Conservation (phyloP, 92 coral and sea anemone species). For the Porites evermanni region DNA sequence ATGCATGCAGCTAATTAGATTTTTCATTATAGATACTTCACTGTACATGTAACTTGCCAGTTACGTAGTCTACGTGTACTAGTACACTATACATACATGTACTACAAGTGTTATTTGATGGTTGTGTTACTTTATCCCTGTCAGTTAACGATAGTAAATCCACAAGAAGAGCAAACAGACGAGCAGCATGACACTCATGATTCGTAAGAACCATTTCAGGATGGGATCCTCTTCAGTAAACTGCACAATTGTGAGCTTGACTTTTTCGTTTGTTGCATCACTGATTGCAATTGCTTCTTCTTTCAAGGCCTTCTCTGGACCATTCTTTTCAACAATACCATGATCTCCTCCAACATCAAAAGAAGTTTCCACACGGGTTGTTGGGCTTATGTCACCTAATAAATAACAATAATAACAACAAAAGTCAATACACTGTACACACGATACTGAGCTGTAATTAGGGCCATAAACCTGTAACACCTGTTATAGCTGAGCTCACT, state of each 20-base stretch:
- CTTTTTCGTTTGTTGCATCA: conserved; percentile 43
- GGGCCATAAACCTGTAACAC: too few relatives aligned
- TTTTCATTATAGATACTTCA: too few relatives aligned
- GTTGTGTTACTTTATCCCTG: neutral
- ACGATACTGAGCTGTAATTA: too few relatives aligned
- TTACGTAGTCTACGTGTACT: too few relatives aligned
- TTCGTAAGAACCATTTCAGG: conserved; percentile 73
- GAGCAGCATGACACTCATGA: conserved; percentile 67
- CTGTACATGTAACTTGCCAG: too few relatives aligned
- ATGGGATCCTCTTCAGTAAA: conserved; percentile 73
- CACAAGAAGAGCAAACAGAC: conserved; percentile 75
- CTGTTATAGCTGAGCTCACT: too few relatives aligned
- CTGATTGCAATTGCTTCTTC: conserved; percentile 2
- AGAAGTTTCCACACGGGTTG: conserved; percentile 39
- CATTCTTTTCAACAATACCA: neutral
- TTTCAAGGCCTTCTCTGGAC: neutral
- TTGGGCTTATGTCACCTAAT: conserved; percentile 14
- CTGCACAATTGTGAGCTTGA: conserved; percentile 63
- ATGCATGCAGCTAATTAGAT: too few relatives aligned
- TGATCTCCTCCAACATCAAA: conserved; percentile 9
- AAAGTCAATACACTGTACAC: neutral
- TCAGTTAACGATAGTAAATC: conserved; percentile 38
- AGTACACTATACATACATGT: neutral
- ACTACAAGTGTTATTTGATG: neutral
- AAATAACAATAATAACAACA: too few relatives aligned